Evolutionary conservation across 2,113 vertebrate species (phyloP).

Genomic region (Mugil cephalus): DNA sequence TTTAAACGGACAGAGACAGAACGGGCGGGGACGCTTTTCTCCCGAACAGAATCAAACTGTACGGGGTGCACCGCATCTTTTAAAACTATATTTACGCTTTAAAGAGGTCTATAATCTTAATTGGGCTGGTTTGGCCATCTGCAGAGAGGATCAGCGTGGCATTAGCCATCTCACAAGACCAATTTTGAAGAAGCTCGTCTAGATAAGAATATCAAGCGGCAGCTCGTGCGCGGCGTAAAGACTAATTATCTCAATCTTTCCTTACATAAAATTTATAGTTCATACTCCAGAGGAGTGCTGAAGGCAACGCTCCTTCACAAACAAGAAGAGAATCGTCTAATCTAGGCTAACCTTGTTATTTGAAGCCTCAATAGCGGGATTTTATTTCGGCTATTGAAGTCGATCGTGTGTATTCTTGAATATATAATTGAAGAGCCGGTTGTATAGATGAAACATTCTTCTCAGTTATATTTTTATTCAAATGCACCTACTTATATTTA

Average conservation of each 20-base stretch:
- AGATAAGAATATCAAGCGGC: conserved; percentile 21
- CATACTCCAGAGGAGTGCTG: conserved; percentile 27
- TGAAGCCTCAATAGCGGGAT: conserved; percentile 41
- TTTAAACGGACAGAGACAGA: conserved; percentile 65
- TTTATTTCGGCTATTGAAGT: conserved; percentile 11
- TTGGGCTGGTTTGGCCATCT: conserved; percentile 53
- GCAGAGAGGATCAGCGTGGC: conserved; percentile 36
- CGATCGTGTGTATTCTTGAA: conserved; percentile 30
- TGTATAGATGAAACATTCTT: conserved; percentile 20
- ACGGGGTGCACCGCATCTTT: conserved; percentile 49
- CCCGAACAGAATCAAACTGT: conserved; percentile 41
- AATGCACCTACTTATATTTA: conserved; percentile 12
- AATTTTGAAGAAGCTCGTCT: conserved; percentile 27
- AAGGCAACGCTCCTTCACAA: conserved; percentile 40
- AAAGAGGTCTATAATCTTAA: conserved; percentile 63
- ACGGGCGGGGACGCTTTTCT: conserved; percentile 35
- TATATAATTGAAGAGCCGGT: conserved; percentile 15
- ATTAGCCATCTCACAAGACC: conserved; percentile 41
- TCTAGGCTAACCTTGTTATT: conserved; percentile 52
- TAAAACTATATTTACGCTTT: conserved; percentile 49
- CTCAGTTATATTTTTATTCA: conserved; percentile 29
- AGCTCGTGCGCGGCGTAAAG: conserved; percentile 16
- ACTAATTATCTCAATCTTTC: conserved; percentile 60
- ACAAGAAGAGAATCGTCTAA: conserved; percentile 44
- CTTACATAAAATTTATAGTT: conserved; percentile 35